Evolutionary conservation across 2,797 vertebrate genomes (phyloP).

Genomic region (Cyprinodon diabolis): DNA sequence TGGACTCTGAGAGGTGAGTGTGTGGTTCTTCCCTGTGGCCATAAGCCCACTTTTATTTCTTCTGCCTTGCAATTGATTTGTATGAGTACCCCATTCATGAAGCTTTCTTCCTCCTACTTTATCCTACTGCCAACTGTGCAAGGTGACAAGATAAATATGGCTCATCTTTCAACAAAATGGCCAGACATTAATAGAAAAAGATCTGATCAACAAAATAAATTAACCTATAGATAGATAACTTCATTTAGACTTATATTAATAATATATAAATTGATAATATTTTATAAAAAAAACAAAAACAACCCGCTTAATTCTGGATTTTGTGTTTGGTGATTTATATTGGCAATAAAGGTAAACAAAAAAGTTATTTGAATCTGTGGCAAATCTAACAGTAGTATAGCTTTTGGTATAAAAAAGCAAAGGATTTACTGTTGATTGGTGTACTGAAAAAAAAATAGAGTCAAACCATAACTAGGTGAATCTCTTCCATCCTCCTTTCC

Average conservation of each 20-base stretch:
- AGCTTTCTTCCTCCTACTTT: neutral
- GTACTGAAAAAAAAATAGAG: neutral
- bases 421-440: neutral
- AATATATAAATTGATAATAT: too few species aligned
- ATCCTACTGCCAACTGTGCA: neutral
- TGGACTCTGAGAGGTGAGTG: neutral
- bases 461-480: slow-evolving; percentile 89
- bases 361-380: neutral
- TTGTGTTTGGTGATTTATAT: neutral
- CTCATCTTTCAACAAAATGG: neutral
- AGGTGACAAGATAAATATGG: neutral
- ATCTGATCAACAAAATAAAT: too few species aligned
- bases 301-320: too few species aligned
- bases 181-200: neutral
- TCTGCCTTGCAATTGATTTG: neutral
- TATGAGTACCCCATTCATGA: neutral
- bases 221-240: neutral
- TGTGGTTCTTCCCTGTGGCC: neutral
- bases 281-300: too few species aligned
- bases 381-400: neutral
- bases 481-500: slow-evolving; percentile 91
- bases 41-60: neutral
- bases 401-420: neutral
- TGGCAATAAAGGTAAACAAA: neutral
- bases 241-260: too few species aligned